Conservation (phyloP, 1,140 invertebrate genomes). For the Dreissena polymorpha region DNA sequence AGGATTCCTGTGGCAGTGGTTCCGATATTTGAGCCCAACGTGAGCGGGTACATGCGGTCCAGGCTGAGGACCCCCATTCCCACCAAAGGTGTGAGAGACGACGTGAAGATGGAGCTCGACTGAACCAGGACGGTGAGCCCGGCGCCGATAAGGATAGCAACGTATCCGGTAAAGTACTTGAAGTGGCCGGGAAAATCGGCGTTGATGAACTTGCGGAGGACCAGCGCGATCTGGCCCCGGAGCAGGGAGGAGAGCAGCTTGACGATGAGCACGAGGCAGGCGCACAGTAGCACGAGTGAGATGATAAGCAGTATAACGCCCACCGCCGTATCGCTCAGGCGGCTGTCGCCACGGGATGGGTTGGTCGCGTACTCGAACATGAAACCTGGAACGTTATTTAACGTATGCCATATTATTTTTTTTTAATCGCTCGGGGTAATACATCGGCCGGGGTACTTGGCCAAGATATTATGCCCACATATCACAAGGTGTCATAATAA, state of each 20-base stretch:
- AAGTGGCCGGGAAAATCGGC: conserved; percentile 81
- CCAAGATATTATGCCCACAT: no score
- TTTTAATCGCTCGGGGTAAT: no score
- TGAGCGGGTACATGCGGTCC: conserved; percentile 84
- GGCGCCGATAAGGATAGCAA: conserved; percentile 82
- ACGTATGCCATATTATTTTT: no score
- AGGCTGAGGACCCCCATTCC: conserved; percentile 83
- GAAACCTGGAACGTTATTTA: no score
- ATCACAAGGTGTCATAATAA: no score
- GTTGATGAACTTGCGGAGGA: conserved; percentile 82
- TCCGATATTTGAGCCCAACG: conserved; percentile 84
- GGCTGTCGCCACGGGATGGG: conserved; percentile 53
- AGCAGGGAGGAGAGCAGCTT: conserved; percentile 81
- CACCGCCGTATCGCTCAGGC: conserved; percentile 76
- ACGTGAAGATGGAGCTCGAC: conserved; percentile 85
- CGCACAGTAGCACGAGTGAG: conserved; percentile 81
- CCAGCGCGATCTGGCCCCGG: conserved; percentile 80
- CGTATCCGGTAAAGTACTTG: conserved; percentile 80
- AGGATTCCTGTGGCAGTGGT: conserved; percentile 84
- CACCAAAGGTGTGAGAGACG: conserved; percentile 84
- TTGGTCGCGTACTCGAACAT: neutral
- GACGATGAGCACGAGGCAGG: conserved; percentile 83
- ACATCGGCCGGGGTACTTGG: no score
- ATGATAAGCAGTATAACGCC: conserved; percentile 80
- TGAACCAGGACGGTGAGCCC: conserved; percentile 84